Percentiles rank a stretch among this genome's conserved stretches.
phyloP scores from a whole-genome alignment of 2,888 invertebrate species.

The Pinctada fucata region DNA sequence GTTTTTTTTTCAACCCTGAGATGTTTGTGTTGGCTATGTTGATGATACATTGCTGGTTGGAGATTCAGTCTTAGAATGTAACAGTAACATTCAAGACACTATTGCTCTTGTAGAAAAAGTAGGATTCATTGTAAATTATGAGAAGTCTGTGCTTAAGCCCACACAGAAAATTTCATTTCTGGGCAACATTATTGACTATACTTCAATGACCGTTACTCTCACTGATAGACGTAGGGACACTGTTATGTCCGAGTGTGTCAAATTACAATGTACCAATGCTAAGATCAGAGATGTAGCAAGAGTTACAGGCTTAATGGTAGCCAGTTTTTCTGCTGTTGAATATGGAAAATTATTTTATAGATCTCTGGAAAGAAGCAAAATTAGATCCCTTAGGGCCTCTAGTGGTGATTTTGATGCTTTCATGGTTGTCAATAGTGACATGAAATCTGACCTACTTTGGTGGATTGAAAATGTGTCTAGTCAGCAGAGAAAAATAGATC shows the following conservation, averaged over 20 bases:
- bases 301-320: conserved; percentile 9
- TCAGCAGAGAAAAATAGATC: background rate
- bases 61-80: conserved; percentile 15
- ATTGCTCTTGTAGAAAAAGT: conserved; percentile 22
- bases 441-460: conserved; percentile 19
- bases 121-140: conserved; percentile 38
- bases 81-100: conserved; percentile 6
- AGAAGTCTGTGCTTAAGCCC: conserved; percentile 39
- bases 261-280: conserved; percentile 3
- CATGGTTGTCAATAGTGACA: background rate
- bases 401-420: conserved; percentile 12
- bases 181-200: conserved; percentile 36
- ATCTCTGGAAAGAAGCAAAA: conserved; percentile 19
- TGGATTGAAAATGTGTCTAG: conserved; percentile 15
- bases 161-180: conserved; percentile 32
- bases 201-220: conserved; percentile 35
- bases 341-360: conserved; percentile 11
- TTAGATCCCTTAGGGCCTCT: conserved; percentile 7
- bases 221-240: conserved; percentile 16
- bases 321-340: conserved; percentile 5
- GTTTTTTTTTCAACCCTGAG: conserved; percentile 30
- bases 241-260: conserved; percentile 1
- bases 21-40: conserved; percentile 32
- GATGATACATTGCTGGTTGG: conserved; percentile 36
- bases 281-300: conserved; percentile 10